Percentiles rank a stretch among this genome's conserved stretches.
Conservation (phyloP, 1,140 invertebrate species). For the Neuroterus valhalla region DNA sequence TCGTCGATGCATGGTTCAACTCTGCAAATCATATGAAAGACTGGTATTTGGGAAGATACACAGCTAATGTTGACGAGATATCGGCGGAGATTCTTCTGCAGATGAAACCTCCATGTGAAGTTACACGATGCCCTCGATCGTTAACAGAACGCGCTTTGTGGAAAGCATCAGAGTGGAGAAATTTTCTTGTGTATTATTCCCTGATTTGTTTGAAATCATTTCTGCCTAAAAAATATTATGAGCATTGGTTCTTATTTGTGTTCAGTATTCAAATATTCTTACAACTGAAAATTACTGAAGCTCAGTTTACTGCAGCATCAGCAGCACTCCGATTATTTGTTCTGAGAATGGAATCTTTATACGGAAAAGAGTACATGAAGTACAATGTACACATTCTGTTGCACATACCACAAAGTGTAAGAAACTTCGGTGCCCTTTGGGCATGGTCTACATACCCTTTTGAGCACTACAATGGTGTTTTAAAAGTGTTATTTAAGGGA, state of each 20-base stretch:
- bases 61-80: constrained; percentile 31
- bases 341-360: constrained; percentile 43
- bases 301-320: constrained; percentile 33
- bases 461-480: constrained; percentile 46
- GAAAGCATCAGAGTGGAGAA: constrained; percentile 50
- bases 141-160: constrained; percentile 41
- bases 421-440: constrained; percentile 43
- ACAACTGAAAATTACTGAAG: constrained; percentile 36
- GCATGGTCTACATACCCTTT: constrained; percentile 43
- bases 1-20: constrained; percentile 37
- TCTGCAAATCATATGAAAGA: constrained; percentile 10
- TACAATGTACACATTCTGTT: constrained; percentile 46
- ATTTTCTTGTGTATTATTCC: constrained; percentile 45
- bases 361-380: no score
- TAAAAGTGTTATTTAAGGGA: constrained; percentile 39
- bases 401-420: constrained; percentile 36
- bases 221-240: constrained; percentile 34
- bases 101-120: constrained; percentile 40
- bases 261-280: constrained; percentile 40
- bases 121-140: constrained; percentile 41
- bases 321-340: constrained; percentile 40
- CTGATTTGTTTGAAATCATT: constrained; percentile 33
- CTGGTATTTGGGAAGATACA: constrained; percentile 31
- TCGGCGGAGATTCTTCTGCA: no score
- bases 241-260: constrained; percentile 37